Conservation (phyloP, 2,113 vertebrate genomes). For the Promerops cafer region DNA sequence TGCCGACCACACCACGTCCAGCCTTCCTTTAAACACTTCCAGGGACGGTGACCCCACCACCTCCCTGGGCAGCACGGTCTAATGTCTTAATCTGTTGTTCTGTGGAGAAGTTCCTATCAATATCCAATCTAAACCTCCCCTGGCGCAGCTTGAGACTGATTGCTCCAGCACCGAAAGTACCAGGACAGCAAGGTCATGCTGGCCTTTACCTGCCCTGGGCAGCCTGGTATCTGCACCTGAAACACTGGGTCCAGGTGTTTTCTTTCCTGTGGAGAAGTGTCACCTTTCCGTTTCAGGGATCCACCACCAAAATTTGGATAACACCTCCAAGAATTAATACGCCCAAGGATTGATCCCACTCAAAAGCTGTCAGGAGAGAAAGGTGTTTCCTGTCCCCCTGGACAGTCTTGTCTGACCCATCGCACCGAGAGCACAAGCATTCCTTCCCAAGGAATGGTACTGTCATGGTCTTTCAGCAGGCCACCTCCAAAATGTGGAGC, state of each 20-base stretch:
- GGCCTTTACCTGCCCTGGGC: background rate
- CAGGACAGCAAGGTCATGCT: background rate
- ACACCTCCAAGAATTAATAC: background rate
- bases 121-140: background rate
- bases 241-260: background rate
- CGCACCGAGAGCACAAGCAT: fast-evolving
- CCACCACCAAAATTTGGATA: background rate
- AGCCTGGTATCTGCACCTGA: background rate
- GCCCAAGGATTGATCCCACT: background rate
- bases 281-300: background rate
- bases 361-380: background rate
- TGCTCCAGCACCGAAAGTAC: background rate
- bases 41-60: no score
- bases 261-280: background rate
- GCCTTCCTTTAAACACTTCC: background rate
- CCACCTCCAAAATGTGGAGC: background rate
- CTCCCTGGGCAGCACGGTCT: background rate
- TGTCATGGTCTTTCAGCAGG: background rate
- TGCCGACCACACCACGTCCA: fast-evolving
- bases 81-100: background rate
- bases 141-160: background rate
- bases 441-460: background rate
- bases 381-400: background rate
- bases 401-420: background rate
- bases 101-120: background rate